Evolutionary conservation across 2,113 vertebrate species (phyloP).

Genomic region (Camelus dromedarius): DNA sequence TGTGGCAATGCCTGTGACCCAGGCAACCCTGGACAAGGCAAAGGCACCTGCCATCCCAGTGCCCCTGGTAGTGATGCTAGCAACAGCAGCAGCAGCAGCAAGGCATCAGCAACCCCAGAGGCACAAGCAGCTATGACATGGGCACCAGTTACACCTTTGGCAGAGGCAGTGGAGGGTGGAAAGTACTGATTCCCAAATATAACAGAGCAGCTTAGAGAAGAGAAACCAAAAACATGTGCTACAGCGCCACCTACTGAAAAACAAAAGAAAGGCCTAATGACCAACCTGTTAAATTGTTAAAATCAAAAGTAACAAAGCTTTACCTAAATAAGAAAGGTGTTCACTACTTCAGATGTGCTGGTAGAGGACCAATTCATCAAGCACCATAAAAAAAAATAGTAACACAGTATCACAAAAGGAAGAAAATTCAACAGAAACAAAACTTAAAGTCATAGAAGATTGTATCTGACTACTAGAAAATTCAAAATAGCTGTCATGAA

Average conservation of each 20-base stretch:
- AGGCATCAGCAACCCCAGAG: neutral
- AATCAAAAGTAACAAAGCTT: neutral
- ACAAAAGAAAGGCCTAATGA: neutral
- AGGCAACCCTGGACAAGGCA: neutral
- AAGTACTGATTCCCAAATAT: neutral
- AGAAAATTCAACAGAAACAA: neutral
- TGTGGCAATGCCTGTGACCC: neutral
- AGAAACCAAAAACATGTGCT: neutral
- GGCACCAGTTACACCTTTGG: neutral
- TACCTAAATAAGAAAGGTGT: neutral
- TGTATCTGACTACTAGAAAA: neutral
- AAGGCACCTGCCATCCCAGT: neutral
- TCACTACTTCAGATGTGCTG: neutral
- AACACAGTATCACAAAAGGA: neutral
- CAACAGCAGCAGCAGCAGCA: neutral
- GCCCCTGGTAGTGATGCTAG: neutral
- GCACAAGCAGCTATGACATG: neutral
- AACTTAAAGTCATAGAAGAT: neutral
- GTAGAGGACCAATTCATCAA: neutral
- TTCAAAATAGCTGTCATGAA: neutral
- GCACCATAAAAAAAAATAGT: neutral
- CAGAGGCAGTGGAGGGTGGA: neutral
- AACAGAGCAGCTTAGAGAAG: neutral
- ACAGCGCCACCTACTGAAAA: neutral
- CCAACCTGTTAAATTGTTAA: neutral